A percentile compares a stretch with the other conserved stretches of the same genome.
phyloP scores from a whole-genome alignment of 2,113 vertebrate genomes.

The Helogale parvula region DNA sequence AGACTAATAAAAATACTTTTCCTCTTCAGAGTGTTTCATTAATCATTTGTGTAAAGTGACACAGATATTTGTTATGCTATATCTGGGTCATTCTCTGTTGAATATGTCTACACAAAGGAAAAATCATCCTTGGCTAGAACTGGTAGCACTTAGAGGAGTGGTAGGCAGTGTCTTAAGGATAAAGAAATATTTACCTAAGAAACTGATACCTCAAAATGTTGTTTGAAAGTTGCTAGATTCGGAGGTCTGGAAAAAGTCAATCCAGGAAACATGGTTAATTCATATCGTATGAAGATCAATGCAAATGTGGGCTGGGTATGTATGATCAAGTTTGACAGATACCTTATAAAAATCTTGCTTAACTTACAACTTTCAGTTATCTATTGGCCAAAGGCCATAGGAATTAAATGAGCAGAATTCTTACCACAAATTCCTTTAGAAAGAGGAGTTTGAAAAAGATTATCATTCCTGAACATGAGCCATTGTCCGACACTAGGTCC shows the following conservation, averaged over 20 bases:
- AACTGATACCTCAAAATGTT: not conserved
- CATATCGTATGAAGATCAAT: not conserved
- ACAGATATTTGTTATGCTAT: not conserved
- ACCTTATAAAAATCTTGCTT: not conserved
- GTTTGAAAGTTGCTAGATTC: not conserved
- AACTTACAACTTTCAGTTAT: not conserved
- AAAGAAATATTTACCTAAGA: not conserved
- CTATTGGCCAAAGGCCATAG: not conserved
- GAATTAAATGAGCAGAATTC: not conserved
- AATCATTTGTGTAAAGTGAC: not conserved
- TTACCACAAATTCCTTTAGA: not conserved
- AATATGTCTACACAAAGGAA: not conserved
- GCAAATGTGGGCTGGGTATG: not conserved
- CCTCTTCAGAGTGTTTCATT: not conserved
- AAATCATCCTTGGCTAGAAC: not conserved
- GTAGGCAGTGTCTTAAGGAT: not conserved
- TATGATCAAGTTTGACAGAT: not conserved
- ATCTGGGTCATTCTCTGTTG: not conserved
- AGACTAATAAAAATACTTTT: constrained; percentile 26
- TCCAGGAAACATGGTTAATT: not conserved
- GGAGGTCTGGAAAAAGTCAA: not conserved
- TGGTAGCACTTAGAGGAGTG: not conserved
- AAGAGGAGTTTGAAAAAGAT: not conserved
- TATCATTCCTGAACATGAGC: not conserved
- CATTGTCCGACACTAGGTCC: not conserved